Evolutionary conservation across 2,797 vertebrate genomes (phyloP).

Genomic region (Spinus olivaceus): DNA sequence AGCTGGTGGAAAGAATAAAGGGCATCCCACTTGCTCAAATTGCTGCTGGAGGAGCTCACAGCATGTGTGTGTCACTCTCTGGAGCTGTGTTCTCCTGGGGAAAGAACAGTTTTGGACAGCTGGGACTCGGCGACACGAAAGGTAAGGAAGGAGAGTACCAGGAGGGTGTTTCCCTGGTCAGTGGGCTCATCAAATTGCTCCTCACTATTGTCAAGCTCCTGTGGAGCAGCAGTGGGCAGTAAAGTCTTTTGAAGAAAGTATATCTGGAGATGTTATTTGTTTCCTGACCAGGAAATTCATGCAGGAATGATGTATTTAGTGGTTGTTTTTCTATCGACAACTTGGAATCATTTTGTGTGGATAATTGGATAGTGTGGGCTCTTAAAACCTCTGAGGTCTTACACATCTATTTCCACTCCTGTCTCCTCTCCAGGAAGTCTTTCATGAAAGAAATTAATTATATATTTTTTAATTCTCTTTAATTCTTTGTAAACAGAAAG

Average conservation of each 20-base stretch:
- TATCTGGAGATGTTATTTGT: not conserved
- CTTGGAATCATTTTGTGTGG: not conserved
- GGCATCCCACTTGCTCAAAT: slow-evolving; percentile 68
- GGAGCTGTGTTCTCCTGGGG: slow-evolving; percentile 75
- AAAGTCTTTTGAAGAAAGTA: not conserved
- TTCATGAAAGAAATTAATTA: not conserved
- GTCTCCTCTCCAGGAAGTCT: not conserved
- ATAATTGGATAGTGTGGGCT: not conserved
- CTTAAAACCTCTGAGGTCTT: not conserved
- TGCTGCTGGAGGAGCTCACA: slow-evolving; percentile 72
- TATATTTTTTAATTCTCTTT: not conserved
- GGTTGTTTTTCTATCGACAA: not conserved
- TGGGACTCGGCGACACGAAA: slow-evolving; percentile 66
- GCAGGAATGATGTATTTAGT: not conserved
- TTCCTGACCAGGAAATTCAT: not conserved
- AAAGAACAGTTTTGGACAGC: slow-evolving; percentile 71
- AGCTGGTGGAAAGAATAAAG: slow-evolving; percentile 35
- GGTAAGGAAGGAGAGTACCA: slow-evolving; percentile 47
- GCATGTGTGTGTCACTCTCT: slow-evolving; percentile 54
- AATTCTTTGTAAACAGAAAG: not conserved
- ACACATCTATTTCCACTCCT: not conserved
- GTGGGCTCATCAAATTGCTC: not conserved
- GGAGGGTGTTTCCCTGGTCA: not conserved
- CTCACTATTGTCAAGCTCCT: not conserved
- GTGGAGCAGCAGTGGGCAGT: not conserved